These are phyloP conservation scores for Scrobipalpa costella DNA, from an alignment of 2,888 invertebrate species.

Conservation along the genomic window DNA sequence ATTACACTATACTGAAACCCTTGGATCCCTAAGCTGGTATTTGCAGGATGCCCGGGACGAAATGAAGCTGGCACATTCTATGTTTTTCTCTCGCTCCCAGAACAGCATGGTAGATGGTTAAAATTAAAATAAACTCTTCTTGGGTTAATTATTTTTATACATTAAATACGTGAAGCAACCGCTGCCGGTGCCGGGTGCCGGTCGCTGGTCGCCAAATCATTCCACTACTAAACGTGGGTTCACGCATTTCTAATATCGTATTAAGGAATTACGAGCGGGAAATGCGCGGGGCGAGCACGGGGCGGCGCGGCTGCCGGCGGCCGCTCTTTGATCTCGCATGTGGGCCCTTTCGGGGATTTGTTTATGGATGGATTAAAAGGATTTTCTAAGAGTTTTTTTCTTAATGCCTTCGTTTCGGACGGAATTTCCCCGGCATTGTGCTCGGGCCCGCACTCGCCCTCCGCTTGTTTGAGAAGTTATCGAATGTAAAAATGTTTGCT, in stretches of 20 bases:
- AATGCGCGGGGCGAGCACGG: too few species aligned
- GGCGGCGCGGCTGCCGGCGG: constrained; percentile 30
- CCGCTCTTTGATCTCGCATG: constrained; percentile 49
- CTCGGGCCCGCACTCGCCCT: not conserved
- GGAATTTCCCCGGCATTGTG: constrained; percentile 13
- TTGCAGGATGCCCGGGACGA: too few species aligned
- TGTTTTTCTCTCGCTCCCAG: too few species aligned
- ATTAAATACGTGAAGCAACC: too few species aligned
- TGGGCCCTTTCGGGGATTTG: constrained; percentile 52
- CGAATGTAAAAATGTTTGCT: not conserved
- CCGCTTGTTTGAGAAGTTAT: not conserved
- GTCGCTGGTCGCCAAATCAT: not conserved
- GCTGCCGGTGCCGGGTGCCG: too few species aligned
- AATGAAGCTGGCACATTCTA: too few species aligned
- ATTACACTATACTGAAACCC: too few species aligned
- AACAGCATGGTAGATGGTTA: too few species aligned
- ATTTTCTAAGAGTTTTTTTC: constrained; percentile 51
- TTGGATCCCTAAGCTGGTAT: too few species aligned
- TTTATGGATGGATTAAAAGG: constrained; percentile 65
- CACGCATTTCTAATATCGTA: constrained; percentile 53
- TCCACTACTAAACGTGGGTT: constrained; percentile 21
- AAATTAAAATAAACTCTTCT: too few species aligned
- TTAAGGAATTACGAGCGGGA: constrained; percentile 46
- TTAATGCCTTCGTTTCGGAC: constrained; percentile 31
- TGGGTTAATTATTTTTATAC: too few species aligned